A percentile compares a stretch with the other conserved stretches of the same genome.
Conservation (phyloP, 2,797 vertebrate species). For the Pangasius krempfi region DNA sequence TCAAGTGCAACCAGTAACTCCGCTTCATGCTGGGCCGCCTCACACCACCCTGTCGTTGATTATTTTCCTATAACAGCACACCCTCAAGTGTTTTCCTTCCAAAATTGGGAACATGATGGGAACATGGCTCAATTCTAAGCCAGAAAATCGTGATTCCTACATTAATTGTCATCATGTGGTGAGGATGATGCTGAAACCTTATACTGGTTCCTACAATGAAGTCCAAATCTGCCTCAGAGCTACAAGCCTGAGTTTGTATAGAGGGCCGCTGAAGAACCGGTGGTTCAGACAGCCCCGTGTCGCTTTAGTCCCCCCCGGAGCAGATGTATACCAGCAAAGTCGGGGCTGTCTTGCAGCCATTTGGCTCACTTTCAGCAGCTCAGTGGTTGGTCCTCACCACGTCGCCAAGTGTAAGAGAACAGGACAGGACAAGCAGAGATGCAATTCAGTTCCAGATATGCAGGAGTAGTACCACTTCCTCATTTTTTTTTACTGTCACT, state of each 20-base stretch:
- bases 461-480: background rate
- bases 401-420: slow-evolving; percentile 26
- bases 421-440: background rate
- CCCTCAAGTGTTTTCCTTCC: too few species aligned
- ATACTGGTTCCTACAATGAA: too few species aligned
- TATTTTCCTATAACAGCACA: background rate
- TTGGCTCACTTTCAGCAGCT: slow-evolving; percentile 50
- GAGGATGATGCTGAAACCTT: background rate
- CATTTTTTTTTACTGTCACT: slow-evolving; percentile 1
- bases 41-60: background rate
- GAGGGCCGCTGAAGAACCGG: background rate
- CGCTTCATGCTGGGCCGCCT: background rate
- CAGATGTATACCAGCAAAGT: slow-evolving; percentile 42
- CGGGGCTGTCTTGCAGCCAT: slow-evolving; percentile 42
- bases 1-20: background rate
- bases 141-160: background rate
- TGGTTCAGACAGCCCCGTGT: background rate
- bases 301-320: slow-evolving; percentile 8
- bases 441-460: background rate
- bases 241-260: background rate
- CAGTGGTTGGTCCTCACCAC: slow-evolving; percentile 43
- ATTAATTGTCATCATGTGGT: too few species aligned
- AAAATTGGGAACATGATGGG: background rate
- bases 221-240: background rate
- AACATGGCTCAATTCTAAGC: background rate